Evolutionary conservation across 2,797 vertebrate species (phyloP).

Genomic region (Malacoctenus gilli): DNA sequence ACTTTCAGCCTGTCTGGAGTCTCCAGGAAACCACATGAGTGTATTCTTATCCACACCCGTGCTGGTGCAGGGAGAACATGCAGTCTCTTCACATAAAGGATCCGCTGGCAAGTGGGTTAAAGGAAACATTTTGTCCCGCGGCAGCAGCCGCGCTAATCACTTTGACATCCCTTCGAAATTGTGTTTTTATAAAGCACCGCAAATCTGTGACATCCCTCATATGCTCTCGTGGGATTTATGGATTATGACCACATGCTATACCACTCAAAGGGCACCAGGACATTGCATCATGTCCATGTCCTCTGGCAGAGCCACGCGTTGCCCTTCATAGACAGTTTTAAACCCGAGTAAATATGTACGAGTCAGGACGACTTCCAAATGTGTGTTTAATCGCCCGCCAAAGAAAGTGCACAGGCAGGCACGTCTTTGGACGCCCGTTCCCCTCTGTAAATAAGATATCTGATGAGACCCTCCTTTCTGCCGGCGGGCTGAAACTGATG

Average conservation of each 20-base stretch:
- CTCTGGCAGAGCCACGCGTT: slow-evolving; percentile 1
- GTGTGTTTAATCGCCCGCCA: slow-evolving; percentile 19
- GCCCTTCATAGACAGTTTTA: slow-evolving; percentile 19
- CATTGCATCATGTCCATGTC: slow-evolving; percentile 18
- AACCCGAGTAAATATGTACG: slow-evolving; percentile 37
- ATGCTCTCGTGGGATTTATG: slow-evolving; percentile 18
- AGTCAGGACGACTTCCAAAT: slow-evolving; percentile 12
- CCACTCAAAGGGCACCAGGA: slow-evolving; percentile 29
- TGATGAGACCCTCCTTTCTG: slow-evolving; percentile 3
- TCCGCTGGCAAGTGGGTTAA: background rate
- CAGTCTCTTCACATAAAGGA: too few relatives aligned
- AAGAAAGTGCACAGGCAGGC: slow-evolving; percentile 26
- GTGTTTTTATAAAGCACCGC: slow-evolving; percentile 4
- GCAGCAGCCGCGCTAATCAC: background rate
- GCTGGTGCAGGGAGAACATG: too few relatives aligned
- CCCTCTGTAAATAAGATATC: slow-evolving; percentile 3
- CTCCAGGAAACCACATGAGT: too few relatives aligned
- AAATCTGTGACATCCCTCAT: slow-evolving; percentile 13
- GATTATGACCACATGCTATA: slow-evolving; percentile 12
- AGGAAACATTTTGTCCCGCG: background rate
- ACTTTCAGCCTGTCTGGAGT: too few relatives aligned
- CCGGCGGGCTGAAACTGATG: background rate
- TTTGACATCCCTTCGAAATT: slow-evolving; percentile 4
- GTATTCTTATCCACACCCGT: too few relatives aligned
- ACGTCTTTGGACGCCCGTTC: slow-evolving; percentile 4